Conservation (phyloP, 2,797 vertebrate species). For the Selene dorsalis region DNA sequence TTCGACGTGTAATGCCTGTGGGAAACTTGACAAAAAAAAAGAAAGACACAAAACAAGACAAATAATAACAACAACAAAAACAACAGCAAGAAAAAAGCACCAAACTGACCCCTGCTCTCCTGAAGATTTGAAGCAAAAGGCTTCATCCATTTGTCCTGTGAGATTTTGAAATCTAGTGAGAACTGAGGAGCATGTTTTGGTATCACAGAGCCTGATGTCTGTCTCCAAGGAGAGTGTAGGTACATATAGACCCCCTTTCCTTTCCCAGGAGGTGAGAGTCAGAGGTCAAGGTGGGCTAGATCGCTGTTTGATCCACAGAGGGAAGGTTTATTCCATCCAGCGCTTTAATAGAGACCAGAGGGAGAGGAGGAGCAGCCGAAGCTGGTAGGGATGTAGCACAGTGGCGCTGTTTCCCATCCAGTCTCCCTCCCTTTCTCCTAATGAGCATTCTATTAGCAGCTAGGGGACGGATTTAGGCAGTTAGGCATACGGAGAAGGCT, state of each 20-base stretch:
- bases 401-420: slow-evolving; percentile 77
- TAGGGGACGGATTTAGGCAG: slow-evolving; percentile 82
- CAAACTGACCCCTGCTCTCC: slow-evolving; percentile 30
- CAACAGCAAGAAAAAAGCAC: neutral
- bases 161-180: slow-evolving; percentile 44
- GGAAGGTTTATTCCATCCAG: slow-evolving; percentile 49
- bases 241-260: slow-evolving; percentile 17
- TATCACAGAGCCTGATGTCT: slow-evolving; percentile 26
- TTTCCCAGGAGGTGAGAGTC: slow-evolving; percentile 46
- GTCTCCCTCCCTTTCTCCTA: slow-evolving; percentile 74
- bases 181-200: slow-evolving; percentile 38
- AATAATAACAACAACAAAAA: neutral
- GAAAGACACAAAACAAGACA: slow-evolving; percentile 20
- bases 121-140: slow-evolving; percentile 29
- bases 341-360: slow-evolving; percentile 80
- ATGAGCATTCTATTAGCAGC: slow-evolving; percentile 88
- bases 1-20: slow-evolving; percentile 60
- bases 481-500: slow-evolving; percentile 85
- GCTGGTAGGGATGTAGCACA: slow-evolving; percentile 54
- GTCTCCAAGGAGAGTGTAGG: slow-evolving; percentile 54
- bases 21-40: slow-evolving; percentile 32
- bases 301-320: slow-evolving; percentile 60
- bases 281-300: slow-evolving; percentile 58
- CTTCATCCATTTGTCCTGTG: slow-evolving; percentile 53
- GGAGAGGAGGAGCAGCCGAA: slow-evolving; percentile 71